These are phyloP conservation scores for Lepidocyrtinus sp. DNA, from an alignment of 2,888 invertebrate species.

Conservation along the genomic window DNA sequence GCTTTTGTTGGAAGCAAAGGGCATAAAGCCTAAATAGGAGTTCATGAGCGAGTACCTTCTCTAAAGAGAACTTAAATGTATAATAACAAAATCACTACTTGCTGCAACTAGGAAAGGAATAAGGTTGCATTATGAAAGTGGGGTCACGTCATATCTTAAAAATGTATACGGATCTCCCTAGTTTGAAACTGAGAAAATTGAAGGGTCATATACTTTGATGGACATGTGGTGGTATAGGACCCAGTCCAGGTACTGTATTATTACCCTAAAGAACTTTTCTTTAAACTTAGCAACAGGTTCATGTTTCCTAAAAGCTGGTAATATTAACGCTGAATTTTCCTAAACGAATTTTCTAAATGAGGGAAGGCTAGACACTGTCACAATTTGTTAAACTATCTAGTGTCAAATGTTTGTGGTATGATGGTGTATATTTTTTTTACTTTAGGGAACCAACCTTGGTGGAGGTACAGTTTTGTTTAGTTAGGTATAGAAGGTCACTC, in stretches of 20 bases:
- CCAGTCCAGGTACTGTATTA: neutral
- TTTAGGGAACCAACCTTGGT: neutral
- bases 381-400: constrained; percentile 4
- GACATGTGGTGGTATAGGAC: too few species aligned
- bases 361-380: neutral
- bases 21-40: neutral
- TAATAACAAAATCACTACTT: constrained; percentile 41
- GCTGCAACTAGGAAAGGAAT: neutral
- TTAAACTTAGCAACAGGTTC: too few species aligned
- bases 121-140: constrained; percentile 14
- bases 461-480: constrained; percentile 11
- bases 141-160: constrained; percentile 23
- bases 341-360: neutral
- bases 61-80: constrained; percentile 5
- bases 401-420: neutral
- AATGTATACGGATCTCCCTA: too few species aligned
- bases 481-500: constrained; percentile 15
- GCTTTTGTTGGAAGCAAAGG: neutral
- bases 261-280: constrained; percentile 6
- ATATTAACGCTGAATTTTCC: neutral
- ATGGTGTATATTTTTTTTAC: neutral
- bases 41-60: constrained; percentile 1
- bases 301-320: neutral
- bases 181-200: too few species aligned
- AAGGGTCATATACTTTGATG: too few species aligned